phyloP scores from a whole-genome alignment of 2,113 vertebrate genomes.

The Lichenostomus cassidix region DNA sequence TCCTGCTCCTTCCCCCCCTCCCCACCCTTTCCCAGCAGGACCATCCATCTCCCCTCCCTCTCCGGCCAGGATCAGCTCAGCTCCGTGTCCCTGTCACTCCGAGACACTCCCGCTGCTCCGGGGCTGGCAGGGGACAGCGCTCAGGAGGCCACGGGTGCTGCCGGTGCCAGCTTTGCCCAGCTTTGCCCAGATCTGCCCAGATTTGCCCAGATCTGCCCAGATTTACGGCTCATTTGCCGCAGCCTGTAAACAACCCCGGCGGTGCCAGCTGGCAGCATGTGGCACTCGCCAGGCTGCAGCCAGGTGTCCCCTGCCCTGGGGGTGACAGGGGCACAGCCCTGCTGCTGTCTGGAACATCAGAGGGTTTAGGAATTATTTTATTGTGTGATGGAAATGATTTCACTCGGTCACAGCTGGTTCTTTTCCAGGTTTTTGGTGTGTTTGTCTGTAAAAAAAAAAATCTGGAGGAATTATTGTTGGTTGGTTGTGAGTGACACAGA shows the following conservation, averaged over 20 bases:
- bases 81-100: background rate
- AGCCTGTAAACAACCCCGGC: too few relatives aligned
- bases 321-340: background rate
- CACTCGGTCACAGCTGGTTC: fast-evolving
- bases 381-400: background rate
- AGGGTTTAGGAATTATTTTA: background rate
- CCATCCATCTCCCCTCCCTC: background rate
- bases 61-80: background rate
- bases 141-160: background rate
- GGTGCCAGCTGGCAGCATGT: background rate
- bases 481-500: background rate
- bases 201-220: background rate
- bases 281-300: too few relatives aligned
- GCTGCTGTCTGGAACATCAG: too few relatives aligned
- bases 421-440: background rate
- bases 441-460: background rate
- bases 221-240: background rate
- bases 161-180: background rate
- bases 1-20: background rate
- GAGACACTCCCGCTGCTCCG: background rate
- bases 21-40: background rate
- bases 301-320: background rate
- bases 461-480: background rate
- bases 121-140: background rate
- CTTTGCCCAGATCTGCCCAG: background rate